phyloP scores from a whole-genome alignment of 2,888 invertebrate species.

The Geophilus truncorum region DNA sequence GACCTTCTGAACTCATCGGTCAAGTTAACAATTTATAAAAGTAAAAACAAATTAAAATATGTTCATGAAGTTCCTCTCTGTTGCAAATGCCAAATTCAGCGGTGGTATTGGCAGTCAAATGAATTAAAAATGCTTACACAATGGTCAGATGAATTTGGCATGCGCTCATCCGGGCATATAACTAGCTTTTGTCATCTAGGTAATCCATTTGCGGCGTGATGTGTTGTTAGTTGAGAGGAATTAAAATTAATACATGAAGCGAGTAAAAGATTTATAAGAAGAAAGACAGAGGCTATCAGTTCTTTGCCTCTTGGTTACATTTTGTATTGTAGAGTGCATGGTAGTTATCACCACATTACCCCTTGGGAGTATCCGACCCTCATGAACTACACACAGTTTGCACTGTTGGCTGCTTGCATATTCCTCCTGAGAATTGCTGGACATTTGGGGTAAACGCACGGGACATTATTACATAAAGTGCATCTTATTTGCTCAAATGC shows the following conservation, averaged over 20 bases:
- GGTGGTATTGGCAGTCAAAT: too few relatives aligned
- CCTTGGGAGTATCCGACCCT: not conserved
- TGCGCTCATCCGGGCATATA: too few relatives aligned
- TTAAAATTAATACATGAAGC: not conserved
- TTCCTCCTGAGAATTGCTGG: not conserved
- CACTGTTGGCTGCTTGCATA: not conserved
- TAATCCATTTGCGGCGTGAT: too few relatives aligned
- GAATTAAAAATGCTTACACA: too few relatives aligned
- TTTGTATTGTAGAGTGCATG: not conserved
- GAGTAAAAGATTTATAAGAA: not conserved
- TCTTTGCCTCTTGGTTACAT: not conserved
- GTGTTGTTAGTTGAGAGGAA: too few relatives aligned
- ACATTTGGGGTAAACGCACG: not conserved
- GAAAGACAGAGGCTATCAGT: not conserved
- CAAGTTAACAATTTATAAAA: too few relatives aligned
- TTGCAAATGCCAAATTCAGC: too few relatives aligned
- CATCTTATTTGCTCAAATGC: slow-evolving; percentile 15
- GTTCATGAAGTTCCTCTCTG: too few relatives aligned
- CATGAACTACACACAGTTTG: not conserved
- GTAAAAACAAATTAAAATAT: too few relatives aligned
- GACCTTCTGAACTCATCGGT: too few relatives aligned
- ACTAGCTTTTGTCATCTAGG: too few relatives aligned
- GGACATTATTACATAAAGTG: not conserved
- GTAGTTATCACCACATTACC: slow-evolving; percentile 2
- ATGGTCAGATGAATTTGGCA: too few relatives aligned